Evolutionary conservation across 2,113 vertebrate genomes (phyloP).

Genomic region (Parotia lawesii): DNA sequence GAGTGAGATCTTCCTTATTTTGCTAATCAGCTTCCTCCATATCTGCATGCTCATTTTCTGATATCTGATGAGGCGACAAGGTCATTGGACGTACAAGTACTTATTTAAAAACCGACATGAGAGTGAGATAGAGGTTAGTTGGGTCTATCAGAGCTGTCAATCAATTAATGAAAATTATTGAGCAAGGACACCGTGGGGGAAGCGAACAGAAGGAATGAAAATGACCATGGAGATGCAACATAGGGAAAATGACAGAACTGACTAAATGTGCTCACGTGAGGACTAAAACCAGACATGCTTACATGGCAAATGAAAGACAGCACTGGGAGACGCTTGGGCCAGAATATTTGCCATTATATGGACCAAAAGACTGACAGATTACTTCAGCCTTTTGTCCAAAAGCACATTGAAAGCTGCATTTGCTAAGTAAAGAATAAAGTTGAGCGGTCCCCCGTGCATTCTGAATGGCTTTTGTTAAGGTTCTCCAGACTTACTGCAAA

Average conservation of each 20-base stretch:
- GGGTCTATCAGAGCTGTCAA: conserved; percentile 97
- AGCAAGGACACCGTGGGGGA: conserved; percentile 88
- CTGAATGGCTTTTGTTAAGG: conserved; percentile 60
- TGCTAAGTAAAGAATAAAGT: conserved; percentile 42
- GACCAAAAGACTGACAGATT: conserved; percentile 38
- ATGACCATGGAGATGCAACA: conserved; percentile 85
- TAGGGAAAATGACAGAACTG: conserved; percentile 76
- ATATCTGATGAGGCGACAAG: conserved; percentile 94
- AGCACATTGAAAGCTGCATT: conserved; percentile 39
- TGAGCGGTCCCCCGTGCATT: not conserved
- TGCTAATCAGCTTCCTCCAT: conserved; percentile 78
- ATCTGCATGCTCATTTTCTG: conserved; percentile 87
- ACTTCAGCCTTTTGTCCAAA: conserved; percentile 54
- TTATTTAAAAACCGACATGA: conserved; percentile 97
- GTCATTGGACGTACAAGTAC: conserved; percentile 95
- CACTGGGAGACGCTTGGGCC: not conserved
- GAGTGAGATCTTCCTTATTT: conserved; percentile 73
- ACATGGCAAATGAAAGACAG: conserved; percentile 65
- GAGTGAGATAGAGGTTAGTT: conserved; percentile 93
- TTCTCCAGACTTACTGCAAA: not conserved
- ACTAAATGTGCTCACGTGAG: conserved; percentile 68
- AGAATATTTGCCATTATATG: conserved; percentile 16
- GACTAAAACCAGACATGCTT: conserved; percentile 60
- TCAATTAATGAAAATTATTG: conserved; percentile 99
- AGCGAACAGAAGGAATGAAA: conserved; percentile 85